Conservation (phyloP, 2,797 vertebrate species). For the Neosilurus mollespiculum region DNA sequence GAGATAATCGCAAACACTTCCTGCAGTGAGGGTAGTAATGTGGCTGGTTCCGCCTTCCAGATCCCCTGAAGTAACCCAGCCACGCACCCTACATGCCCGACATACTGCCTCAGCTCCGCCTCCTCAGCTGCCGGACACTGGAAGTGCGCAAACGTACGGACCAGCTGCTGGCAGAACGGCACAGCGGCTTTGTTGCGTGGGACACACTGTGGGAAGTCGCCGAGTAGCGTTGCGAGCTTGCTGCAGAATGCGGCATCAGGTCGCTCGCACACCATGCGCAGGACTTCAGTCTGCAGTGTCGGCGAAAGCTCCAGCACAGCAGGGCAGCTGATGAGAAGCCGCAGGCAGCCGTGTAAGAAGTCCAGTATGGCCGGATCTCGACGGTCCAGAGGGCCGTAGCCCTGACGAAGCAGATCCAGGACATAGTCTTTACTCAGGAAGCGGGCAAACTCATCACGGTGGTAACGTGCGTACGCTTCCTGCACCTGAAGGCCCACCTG, state of each 20-base stretch:
- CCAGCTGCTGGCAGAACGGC: conserved; percentile 95
- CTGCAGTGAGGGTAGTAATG: conserved; percentile 90
- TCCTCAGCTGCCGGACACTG: conserved; percentile 85
- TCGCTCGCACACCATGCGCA: conserved; percentile 90
- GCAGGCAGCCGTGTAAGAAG: conserved; percentile 89
- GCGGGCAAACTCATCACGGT: conserved; percentile 87
- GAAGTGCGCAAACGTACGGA: conserved; percentile 93
- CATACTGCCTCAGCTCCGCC: conserved; percentile 87
- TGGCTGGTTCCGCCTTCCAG: conserved; percentile 92
- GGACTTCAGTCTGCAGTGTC: conserved; percentile 86
- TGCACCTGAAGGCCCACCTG: conserved; percentile 93
- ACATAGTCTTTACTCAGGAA: conserved; percentile 91
- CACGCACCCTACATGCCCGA: conserved; percentile 91
- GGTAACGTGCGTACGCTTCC: conserved; percentile 93
- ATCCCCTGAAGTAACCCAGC: conserved; percentile 89
- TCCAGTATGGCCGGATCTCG: conserved; percentile 88
- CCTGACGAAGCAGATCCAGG: conserved; percentile 85
- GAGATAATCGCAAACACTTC: conserved; percentile 96
- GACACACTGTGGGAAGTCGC: conserved; percentile 93
- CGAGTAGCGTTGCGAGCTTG: conserved; percentile 85
- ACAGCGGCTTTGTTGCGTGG: conserved; percentile 85
- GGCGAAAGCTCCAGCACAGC: conserved; percentile 91
- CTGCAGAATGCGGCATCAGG: conserved; percentile 85
- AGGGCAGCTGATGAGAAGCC: conserved; percentile 94
- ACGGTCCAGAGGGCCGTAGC: conserved; percentile 81